Conservation (phyloP, 2,113 vertebrate genomes). For the Otus sunia region DNA sequence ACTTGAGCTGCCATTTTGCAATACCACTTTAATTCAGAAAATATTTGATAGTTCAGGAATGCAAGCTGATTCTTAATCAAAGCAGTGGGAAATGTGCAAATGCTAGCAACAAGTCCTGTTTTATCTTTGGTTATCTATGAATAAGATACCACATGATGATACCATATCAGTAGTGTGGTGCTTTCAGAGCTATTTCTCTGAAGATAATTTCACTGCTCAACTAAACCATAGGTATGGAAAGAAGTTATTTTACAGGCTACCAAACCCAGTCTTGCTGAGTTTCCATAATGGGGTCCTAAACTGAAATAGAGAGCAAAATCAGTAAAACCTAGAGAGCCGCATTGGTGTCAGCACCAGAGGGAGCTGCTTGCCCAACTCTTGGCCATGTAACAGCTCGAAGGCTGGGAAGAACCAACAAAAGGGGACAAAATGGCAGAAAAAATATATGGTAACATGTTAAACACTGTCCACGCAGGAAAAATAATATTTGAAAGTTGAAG, state of each 20-base stretch:
- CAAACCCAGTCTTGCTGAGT: background rate
- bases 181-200: background rate
- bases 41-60: background rate
- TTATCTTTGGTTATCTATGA: background rate
- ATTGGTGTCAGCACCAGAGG: slow-evolving; percentile 71
- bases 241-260: background rate
- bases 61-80: background rate
- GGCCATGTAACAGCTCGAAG: background rate
- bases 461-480: background rate
- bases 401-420: background rate
- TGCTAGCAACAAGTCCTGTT: background rate
- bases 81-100: background rate
- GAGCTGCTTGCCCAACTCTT: slow-evolving; percentile 72
- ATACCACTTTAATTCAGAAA: background rate
- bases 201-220: background rate
- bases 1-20: background rate
- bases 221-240: background rate
- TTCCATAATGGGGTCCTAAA: background rate
- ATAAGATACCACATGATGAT: too few species aligned
- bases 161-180: background rate
- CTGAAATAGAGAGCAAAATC: background rate
- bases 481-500: slow-evolving; percentile 16
- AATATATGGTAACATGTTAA: background rate
- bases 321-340: background rate
- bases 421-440: background rate